Percentiles rank a stretch among this genome's conserved stretches.
Evolutionary conservation across 2,797 vertebrate genomes (phyloP).

Genomic region (Eulemur mongoz): DNA sequence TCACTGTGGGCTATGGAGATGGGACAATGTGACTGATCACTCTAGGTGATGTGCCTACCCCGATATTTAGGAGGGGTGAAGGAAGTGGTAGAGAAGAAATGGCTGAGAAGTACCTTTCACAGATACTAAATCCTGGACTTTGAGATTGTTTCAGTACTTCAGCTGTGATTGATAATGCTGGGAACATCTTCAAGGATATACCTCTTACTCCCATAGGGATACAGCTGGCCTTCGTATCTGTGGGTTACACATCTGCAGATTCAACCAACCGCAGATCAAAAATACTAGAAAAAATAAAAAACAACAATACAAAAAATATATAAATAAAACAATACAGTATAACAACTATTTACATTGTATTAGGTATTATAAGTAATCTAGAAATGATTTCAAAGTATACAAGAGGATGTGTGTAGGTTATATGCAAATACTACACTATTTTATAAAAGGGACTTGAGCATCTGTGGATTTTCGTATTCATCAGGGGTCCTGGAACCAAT

Average conservation of each 20-base stretch:
- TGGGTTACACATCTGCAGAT: not conserved
- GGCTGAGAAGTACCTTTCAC: not conserved
- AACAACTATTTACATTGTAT: not conserved
- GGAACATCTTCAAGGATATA: not conserved
- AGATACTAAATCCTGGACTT: not conserved
- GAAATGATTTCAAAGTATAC: not conserved
- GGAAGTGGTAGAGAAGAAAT: not conserved
- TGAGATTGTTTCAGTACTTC: conserved; percentile 7
- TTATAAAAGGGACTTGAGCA: not conserved
- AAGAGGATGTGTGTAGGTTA: not conserved
- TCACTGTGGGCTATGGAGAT: not conserved
- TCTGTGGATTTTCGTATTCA: not conserved
- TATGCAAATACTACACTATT: not conserved
- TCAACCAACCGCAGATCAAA: not conserved
- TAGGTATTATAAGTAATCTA: not conserved
- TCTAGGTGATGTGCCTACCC: not conserved
- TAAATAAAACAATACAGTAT: not conserved
- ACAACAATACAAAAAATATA: not conserved
- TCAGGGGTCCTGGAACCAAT: not conserved
- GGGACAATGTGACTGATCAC: not conserved
- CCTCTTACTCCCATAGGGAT: not conserved
- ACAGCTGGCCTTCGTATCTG: not conserved
- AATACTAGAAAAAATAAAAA: not conserved
- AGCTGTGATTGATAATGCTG: not conserved
- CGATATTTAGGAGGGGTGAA: not conserved